phyloP scores from a whole-genome alignment of 2,888 invertebrate species.

The Drosophila dives region DNA sequence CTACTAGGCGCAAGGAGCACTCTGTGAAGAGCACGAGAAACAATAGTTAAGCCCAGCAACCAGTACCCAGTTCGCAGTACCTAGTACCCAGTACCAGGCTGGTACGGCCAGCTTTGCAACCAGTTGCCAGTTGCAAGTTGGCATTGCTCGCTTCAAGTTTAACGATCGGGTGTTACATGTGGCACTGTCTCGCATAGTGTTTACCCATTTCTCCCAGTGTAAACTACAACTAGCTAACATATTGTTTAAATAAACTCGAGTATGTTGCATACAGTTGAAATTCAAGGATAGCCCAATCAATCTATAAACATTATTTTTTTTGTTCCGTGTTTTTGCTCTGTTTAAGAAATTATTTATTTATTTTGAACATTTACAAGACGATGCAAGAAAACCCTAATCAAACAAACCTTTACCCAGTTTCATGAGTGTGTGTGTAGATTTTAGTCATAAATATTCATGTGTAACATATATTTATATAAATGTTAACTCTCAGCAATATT shows the following conservation, averaged over 20 bases:
- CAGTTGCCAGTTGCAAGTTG: slow-evolving; percentile 40
- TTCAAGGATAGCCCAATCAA: background rate
- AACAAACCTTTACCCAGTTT: background rate
- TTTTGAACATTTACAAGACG: background rate
- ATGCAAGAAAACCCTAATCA: background rate
- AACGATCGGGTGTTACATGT: slow-evolving; percentile 15
- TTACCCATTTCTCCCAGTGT: background rate
- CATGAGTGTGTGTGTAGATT: background rate
- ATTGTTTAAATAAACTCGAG: background rate
- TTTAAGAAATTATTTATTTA: background rate
- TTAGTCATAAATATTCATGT: background rate
- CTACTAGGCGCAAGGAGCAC: slow-evolving; percentile 47
- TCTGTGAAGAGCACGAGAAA: slow-evolving; percentile 27
- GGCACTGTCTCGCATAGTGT: background rate
- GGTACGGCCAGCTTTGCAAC: slow-evolving; percentile 27
- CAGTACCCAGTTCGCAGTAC: background rate
- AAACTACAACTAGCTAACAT: background rate
- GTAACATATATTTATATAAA: too few species aligned
- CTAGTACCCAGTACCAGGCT: background rate
- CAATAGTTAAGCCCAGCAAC: background rate
- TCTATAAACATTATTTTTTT: background rate
- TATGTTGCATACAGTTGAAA: background rate
- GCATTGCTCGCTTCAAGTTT: slow-evolving; percentile 24
- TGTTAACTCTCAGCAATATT: too few species aligned
- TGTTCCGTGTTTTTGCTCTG: background rate